These are phyloP conservation scores for Chymomyza fuscimana DNA, from an alignment of 2,888 invertebrate species.

Conservation along the genomic window DNA sequence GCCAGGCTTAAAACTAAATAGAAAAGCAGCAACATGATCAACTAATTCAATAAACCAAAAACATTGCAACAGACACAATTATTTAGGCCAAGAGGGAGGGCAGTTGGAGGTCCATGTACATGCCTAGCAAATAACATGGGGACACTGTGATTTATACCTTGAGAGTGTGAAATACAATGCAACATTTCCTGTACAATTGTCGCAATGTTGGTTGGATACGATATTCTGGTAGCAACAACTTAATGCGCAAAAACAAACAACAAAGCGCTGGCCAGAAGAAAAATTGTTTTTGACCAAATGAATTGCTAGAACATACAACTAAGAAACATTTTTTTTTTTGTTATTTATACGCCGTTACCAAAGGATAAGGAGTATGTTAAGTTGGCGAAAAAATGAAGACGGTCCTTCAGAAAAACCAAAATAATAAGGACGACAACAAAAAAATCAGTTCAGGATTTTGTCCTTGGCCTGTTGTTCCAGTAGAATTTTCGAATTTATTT, in stretches of 20 bases:
- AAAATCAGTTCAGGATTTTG: no score
- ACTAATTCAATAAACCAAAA: constrained; percentile 71
- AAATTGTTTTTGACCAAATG: constrained; percentile 46
- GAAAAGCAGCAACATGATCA: constrained; percentile 47
- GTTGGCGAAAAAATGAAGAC: no score
- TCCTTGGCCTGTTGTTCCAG: no score
- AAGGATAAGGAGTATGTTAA: no score
- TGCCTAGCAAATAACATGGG: constrained; percentile 42
- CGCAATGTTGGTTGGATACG: constrained; percentile 12
- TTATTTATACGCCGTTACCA: constrained; percentile 13
- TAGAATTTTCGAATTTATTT: no score
- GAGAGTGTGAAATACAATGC: constrained; percentile 59
- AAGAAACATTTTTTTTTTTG: constrained; percentile 51
- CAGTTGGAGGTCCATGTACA: not conserved
- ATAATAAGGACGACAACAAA: no score
- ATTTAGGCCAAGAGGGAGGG: not conserved
- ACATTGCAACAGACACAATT: constrained; percentile 8
- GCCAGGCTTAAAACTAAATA: constrained; percentile 17
- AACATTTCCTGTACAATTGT: constrained; percentile 52
- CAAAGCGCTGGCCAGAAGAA: constrained; percentile 44
- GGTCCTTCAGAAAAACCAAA: no score
- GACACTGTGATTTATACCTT: constrained; percentile 68
- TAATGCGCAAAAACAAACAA: constrained; percentile 64
- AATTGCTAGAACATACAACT: constrained; percentile 34
- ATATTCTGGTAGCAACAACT: constrained; percentile 57